Evolutionary conservation across 2,113 vertebrate genomes (phyloP), one percentile per base, ranked within the genome.

Genomic region (Dromas ardeola): DNA sequence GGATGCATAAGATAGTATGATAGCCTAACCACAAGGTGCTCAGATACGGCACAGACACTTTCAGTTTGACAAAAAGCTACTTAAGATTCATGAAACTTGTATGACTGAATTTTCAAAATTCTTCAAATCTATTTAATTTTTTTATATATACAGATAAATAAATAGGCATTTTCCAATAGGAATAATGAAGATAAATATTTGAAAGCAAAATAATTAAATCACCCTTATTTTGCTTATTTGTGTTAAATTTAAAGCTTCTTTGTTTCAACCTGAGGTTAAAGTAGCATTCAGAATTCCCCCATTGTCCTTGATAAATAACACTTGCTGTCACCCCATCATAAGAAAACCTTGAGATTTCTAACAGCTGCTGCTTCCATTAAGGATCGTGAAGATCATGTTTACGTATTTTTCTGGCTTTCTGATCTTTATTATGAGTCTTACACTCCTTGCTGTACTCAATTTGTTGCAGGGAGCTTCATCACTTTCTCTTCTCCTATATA

Each of bases 221-320:
- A 45, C 3, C 5, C 3, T 67, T 36, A 17, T n/a, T 73, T 83
- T 63, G 1, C 1, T 50, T 74, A 30, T 55, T 49, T 91, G 65
- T 43, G 21, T 43, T 66, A 43, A 43, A 42, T 21, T 65, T 65
- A 42, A 65, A 65, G 27, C 26, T 91, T 81, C n/a, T 76, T 95
- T 96, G 45, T 18, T 92, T 67, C 45, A 21, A 15, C 62, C 50
- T 91, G 42, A 86, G 86, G 25, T 12, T 59, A 23, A 56, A 77
- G 6, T 5, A 65, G 8, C 29, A 93, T 78, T 88, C 94, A 90
- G 27, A 71, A 82, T 86, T 89, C 52, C 17, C 34, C 20, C 36
- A 42, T 7, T 88, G 17, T 90, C 58, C 63, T 94, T 92, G 90
- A 89, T 74, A 97, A 93, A 91, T 69, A 86, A 77, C 49, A 67